Evolutionary conservation across 2,888 invertebrate genomes (phyloP).

Genomic region (Caenorhabditis uteleia): DNA sequence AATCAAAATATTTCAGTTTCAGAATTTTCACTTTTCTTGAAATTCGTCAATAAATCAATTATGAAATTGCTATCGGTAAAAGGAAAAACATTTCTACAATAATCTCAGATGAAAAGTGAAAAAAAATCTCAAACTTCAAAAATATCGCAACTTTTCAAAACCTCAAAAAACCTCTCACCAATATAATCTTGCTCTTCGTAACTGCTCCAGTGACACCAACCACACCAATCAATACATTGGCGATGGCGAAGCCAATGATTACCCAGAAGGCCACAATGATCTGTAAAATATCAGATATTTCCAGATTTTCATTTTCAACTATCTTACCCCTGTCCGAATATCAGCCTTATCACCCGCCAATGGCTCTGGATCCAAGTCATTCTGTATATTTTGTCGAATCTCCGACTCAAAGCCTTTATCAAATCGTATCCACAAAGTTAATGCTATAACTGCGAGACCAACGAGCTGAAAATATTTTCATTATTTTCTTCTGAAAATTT

Average conservation of each 20-base stretch:
- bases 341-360: constrained; percentile 43
- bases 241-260: constrained; percentile 59
- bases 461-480: constrained; percentile 59
- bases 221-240: constrained; percentile 52
- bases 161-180: too few species aligned
- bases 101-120: too few species aligned
- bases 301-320: neutral
- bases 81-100: too few species aligned
- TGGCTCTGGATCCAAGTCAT: constrained; percentile 41
- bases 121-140: too few species aligned
- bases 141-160: too few species aligned
- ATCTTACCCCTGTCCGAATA: constrained; percentile 44
- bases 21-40: too few species aligned
- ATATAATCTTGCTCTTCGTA: constrained; percentile 9
- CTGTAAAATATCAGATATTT: constrained; percentile 32
- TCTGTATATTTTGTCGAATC: constrained; percentile 45
- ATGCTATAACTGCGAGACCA: constrained; percentile 52
- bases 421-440: constrained; percentile 60
- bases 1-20: too few species aligned
- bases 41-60: too few species aligned
- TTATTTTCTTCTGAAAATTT: too few species aligned
- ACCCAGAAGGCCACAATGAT: constrained; percentile 61
- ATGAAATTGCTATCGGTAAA: too few species aligned
- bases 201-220: constrained; percentile 46
- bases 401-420: constrained; percentile 58